These are phyloP conservation scores for Cabera pusaria DNA, from an alignment of 2,888 invertebrate species.

Conservation along the genomic window DNA sequence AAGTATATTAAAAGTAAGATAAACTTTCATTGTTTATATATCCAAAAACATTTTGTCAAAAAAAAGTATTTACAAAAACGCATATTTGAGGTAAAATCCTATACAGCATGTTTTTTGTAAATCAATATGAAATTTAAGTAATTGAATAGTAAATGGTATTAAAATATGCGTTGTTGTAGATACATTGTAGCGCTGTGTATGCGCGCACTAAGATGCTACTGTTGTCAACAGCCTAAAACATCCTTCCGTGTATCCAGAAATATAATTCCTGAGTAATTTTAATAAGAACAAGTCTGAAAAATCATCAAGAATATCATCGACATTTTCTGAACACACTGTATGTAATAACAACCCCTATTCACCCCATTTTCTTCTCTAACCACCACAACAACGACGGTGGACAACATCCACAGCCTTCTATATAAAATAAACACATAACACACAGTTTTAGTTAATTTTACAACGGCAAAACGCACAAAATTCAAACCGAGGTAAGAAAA, in stretches of 20 bases:
- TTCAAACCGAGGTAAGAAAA: constrained; percentile 77
- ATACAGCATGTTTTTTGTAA: too few relatives aligned
- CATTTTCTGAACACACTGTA: constrained; percentile 55
- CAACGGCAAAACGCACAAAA: constrained; percentile 81
- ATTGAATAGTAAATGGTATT: too few relatives aligned
- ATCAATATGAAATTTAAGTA: too few relatives aligned
- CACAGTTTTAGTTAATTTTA: constrained; percentile 75
- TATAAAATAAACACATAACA: constrained; percentile 76
- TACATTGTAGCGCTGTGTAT: constrained; percentile 61
- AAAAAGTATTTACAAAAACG: constrained; percentile 25
- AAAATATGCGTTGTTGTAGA: constrained; percentile 46
- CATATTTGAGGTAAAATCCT: constrained; percentile 17
- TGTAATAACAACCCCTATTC: constrained; percentile 49
- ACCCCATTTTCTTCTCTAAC: constrained; percentile 52
- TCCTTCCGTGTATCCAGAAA: constrained; percentile 32
- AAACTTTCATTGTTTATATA: constrained; percentile 22
- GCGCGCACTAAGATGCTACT: constrained; percentile 67
- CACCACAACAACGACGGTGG: constrained; percentile 55
- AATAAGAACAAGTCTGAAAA: not conserved
- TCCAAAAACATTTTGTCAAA: constrained; percentile 35
- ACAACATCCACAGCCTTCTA: constrained; percentile 76
- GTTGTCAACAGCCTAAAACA: constrained; percentile 59
- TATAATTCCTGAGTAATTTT: constrained; percentile 7
- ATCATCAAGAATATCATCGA: too few relatives aligned
- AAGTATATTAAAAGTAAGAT: constrained; percentile 10